These are phyloP conservation scores for Tridacna crocea DNA, from an alignment of 2,888 invertebrate genomes.

Conservation along the genomic window DNA sequence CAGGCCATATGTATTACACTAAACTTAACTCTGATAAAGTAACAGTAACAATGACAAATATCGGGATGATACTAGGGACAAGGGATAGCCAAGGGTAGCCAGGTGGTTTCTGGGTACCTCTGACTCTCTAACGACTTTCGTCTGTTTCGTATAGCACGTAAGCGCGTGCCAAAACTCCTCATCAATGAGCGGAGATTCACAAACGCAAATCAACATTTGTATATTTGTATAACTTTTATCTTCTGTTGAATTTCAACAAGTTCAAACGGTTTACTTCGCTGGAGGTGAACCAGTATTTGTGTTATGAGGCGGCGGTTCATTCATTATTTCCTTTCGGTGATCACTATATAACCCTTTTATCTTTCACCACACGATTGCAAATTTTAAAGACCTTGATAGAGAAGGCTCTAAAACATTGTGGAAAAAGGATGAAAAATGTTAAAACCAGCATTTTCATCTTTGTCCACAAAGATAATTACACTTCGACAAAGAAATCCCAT, in stretches of 20 bases:
- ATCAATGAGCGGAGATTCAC: constrained; percentile 4
- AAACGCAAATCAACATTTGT: constrained; percentile 25
- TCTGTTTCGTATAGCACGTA: constrained; percentile 8
- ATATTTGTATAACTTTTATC: constrained; percentile 28
- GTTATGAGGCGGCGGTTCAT: constrained; percentile 18
- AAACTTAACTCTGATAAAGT: no score
- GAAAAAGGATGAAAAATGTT: not conserved
- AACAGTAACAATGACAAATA: no score
- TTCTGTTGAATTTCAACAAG: constrained; percentile 17
- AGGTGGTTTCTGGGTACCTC: constrained; percentile 8
- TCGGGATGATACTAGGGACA: no score
- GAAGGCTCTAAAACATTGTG: not conserved
- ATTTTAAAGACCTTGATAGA: not conserved
- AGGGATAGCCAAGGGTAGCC: not conserved
- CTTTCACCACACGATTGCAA: not conserved
- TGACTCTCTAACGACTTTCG: constrained; percentile 1
- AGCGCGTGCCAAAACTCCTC: constrained; percentile 8
- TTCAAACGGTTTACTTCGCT: constrained; percentile 17
- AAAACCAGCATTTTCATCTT: not conserved
- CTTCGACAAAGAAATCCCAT: not conserved
- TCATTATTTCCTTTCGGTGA: constrained; percentile 4
- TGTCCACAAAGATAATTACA: not conserved
- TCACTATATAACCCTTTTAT: not conserved
- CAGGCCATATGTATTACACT: no score
- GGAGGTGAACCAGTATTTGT: constrained; percentile 21